These are phyloP conservation scores for Sebastes schlegelii DNA, from an alignment of 2,113 vertebrate genomes.

Conservation along the genomic window DNA sequence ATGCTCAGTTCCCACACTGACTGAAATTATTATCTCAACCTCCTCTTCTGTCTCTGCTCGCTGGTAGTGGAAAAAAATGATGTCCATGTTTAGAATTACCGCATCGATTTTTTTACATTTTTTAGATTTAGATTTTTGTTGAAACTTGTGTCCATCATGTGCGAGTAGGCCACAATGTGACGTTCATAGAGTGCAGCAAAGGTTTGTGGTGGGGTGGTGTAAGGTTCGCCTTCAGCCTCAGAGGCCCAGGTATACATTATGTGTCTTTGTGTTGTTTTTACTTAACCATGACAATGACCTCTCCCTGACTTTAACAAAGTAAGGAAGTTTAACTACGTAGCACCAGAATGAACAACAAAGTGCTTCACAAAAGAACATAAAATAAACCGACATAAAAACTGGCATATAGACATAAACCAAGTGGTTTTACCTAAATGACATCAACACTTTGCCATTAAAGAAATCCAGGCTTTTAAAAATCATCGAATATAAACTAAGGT, in stretches of 20 bases:
- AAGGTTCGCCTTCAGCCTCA: neutral
- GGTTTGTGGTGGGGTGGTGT: neutral
- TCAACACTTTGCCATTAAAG: neutral
- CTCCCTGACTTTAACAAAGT: neutral
- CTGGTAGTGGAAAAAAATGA: neutral
- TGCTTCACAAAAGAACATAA: neutral
- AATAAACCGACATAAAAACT: too few relatives aligned
- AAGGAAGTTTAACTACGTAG: neutral
- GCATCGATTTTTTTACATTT: too few relatives aligned
- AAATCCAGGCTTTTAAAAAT: neutral
- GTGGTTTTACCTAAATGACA: neutral
- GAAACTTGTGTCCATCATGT: neutral
- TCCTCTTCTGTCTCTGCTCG: too few relatives aligned
- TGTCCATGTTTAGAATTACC: neutral
- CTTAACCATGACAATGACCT: too few relatives aligned
- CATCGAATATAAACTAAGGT: neutral
- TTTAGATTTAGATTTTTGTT: too few relatives aligned
- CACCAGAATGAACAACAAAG: neutral
- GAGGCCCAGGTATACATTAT: neutral
- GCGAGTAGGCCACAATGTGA: neutral
- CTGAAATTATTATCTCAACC: neutral
- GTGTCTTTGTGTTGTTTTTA: neutral
- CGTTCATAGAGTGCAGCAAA: neutral
- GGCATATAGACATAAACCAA: neutral
- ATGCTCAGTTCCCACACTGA: slow-evolving; percentile 11